Conservation (phyloP, 2,888 invertebrate genomes). For the Ectropis crepuscularia region DNA sequence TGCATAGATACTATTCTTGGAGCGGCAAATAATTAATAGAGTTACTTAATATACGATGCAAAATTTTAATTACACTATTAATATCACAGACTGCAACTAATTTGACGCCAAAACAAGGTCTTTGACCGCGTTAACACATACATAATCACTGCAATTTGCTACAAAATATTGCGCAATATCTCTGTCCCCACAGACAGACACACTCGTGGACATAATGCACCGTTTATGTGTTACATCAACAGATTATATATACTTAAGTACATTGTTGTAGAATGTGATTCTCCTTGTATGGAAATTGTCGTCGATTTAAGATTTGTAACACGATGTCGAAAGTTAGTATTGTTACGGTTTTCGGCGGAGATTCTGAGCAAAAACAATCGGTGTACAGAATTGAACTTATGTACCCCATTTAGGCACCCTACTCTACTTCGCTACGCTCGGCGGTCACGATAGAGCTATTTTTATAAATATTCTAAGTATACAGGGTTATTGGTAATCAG, state of each 20-base stretch:
- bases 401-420: no score
- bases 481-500: no score
- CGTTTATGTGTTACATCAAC: slow-evolving; percentile 9
- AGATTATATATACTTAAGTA: background rate
- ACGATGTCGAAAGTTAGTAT: no score
- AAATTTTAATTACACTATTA: background rate
- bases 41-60: background rate
- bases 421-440: no score
- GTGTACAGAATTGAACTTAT: no score
- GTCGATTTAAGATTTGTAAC: background rate
- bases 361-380: no score
- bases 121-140: background rate
- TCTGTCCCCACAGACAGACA: no score
- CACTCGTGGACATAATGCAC: slow-evolving; percentile 5
- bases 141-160: slow-evolving; percentile 16
- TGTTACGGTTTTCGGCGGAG: no score
- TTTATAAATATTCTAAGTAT: no score
- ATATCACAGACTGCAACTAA: background rate
- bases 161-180: slow-evolving; percentile 4
- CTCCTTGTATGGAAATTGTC: slow-evolving; percentile 7
- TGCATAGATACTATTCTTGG: no score
- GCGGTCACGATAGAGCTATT: no score
- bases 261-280: slow-evolving; percentile 10
- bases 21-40: no score
- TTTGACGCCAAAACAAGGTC: background rate